Conservation (phyloP, 2,888 invertebrate species). For the Megaustenia siamemsis region DNA sequence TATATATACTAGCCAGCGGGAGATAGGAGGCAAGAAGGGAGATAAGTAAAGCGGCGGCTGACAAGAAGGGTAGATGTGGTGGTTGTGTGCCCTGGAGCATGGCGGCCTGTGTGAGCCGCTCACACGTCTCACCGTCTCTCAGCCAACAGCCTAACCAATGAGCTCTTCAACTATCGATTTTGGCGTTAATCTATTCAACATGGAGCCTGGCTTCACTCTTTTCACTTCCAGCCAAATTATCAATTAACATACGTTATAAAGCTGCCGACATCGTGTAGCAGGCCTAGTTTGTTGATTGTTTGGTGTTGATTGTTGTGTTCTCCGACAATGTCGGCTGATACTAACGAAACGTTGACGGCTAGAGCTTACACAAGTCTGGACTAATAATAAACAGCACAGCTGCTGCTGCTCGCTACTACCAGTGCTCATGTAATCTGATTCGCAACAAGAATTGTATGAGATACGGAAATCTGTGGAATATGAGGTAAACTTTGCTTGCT, state of each 20-base stretch:
- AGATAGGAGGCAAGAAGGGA: no score
- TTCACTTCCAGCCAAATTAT: constrained; percentile 42
- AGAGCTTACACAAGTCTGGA: constrained; percentile 18
- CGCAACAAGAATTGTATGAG: constrained; percentile 41
- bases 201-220: constrained; percentile 55
- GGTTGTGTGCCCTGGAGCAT: constrained; percentile 5
- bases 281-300: background rate
- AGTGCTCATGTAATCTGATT: constrained; percentile 34
- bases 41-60: no score
- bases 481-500: background rate
- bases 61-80: no score
- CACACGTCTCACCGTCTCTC: constrained; percentile 32
- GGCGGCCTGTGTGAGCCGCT: background rate
- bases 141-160: constrained; percentile 59
- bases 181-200: constrained; percentile 66
- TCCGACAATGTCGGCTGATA: background rate
- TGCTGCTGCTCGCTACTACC: constrained; percentile 25
- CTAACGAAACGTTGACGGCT: background rate
- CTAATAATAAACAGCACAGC: constrained; percentile 44
- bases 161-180: constrained; percentile 61
- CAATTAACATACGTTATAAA: constrained; percentile 41
- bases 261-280: background rate
- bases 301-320: background rate
- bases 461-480: constrained; percentile 19
- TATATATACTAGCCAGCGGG: no score